Percentiles rank a stretch among this genome's conserved stretches.
These are phyloP conservation scores for Chloropsis cyanopogon DNA, from an alignment of 2,113 vertebrate genomes.

Conservation along the genomic window DNA sequence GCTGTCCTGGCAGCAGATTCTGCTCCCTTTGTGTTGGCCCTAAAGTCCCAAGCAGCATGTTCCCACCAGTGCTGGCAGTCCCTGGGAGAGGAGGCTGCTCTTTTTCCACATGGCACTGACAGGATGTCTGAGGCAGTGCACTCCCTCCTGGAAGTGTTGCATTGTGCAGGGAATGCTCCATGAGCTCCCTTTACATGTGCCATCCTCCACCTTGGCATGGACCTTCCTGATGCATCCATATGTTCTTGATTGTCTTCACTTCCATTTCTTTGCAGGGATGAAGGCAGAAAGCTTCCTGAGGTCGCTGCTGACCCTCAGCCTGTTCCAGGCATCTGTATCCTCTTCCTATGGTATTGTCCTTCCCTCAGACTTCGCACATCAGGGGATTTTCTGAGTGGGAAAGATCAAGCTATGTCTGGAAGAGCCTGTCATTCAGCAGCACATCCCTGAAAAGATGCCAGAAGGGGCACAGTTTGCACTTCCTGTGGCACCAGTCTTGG, in stretches of 20 bases:
- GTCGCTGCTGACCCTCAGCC: not conserved
- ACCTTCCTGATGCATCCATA: not conserved
- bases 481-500: not conserved
- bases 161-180: not conserved
- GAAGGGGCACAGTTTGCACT: not conserved
- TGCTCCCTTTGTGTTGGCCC: not conserved
- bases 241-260: not conserved
- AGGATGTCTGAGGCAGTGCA: not conserved
- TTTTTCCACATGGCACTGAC: not conserved
- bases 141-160: fast-evolving
- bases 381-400: not conserved
- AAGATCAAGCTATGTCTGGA: not conserved
- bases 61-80: not conserved
- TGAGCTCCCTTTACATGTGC: fast-evolving
- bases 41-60: fast-evolving
- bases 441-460: not conserved
- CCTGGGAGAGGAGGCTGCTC: not conserved
- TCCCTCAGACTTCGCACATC: not conserved
- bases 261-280: constrained; percentile 43
- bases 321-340: not conserved
- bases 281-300: constrained; percentile 7
- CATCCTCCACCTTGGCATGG: not conserved
- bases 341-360: not conserved
- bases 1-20: not conserved
- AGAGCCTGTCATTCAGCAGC: not conserved